Base-by-base conservation (phyloP, 1,140 invertebrate species). In the Wasmannia auropunctata region DNA sequence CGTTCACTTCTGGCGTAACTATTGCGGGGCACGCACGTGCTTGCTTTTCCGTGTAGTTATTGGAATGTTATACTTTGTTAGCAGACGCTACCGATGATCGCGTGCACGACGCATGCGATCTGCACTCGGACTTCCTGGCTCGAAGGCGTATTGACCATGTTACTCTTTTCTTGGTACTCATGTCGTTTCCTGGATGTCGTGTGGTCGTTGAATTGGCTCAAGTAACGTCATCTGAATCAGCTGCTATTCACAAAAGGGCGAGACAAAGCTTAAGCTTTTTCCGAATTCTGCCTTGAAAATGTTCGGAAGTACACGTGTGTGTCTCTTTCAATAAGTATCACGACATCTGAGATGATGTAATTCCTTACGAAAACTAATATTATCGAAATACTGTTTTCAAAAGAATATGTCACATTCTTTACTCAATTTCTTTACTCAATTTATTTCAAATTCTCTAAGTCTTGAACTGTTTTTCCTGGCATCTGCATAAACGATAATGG, bases 1-100 rank as follows among this genome's bases (percentile, higher is more conserved):
- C 87, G 86, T 76, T 85, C 65, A 85, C 86, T 70, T 49, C 62
- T 46, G 79, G 79, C 43, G 28, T 60, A 56, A 79, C 83, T 87
- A 56, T 75, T 85, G 85, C 87, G 58, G 56, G 62, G 77, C 49
- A 86, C 60, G 84, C 84, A 58, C 67, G 54, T 51, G 34, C 67
- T 69, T 46, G 79, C 79, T 83, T 83, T 83, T 83, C 79, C 79
- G 37, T 83, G 67, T n/a, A 69, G 67, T 74, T 72, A 83, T 83
- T 28, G 79, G 79, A 83, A 74, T 83, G 79, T 83, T 83, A 74
- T 43, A 58, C 8, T 83, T 83, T 60, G 37, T 58, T 58, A 72
- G 51, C 67, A 58, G 65, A 81, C 79, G 51, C 37, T 46, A 43
- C 49, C 25, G 22, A 69, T 58, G 51, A 43, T 72, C 79, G 51